Evolutionary conservation across 2,797 vertebrate species (phyloP), one percentile per base, ranked within the genome.

Genomic region (Graptemys geographica): DNA sequence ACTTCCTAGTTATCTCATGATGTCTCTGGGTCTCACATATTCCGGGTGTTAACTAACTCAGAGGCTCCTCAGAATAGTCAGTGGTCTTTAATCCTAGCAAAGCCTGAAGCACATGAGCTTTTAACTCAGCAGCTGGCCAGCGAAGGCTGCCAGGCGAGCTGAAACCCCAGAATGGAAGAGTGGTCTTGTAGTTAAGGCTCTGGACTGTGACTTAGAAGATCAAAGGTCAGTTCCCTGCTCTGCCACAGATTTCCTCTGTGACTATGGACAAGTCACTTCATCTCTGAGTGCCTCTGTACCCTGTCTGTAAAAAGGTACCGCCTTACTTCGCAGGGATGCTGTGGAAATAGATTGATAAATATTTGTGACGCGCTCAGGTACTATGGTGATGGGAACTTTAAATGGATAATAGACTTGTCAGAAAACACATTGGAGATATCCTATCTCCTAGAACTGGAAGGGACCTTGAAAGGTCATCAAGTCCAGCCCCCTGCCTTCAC

Each of bases 231-330:
- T 74, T 3, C 72, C 7, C 87, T 91, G 23, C 41, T 90, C 78
- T 0, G 0, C 79, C 88, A 13, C 55, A 69, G 25, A 12, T 23
- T 86, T 27, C 19, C 10, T 85, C 10, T 85, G 82, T 33, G 65
- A 8, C 1, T 5, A 79, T 72, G 28, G 15, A 53, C 76, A 81
- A 88, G 49, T 51, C 59, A 44, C 27, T 89, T 92, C 33, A n/a
- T 65, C 47, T 88, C 94, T 85, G 41, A 84, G 55, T 49, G 53
- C 37, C 51, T 91, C 91, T 79, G 1, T 59, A 11, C 88, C n/a
- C 28, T 33, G 15, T n/a, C 2, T 11, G 13, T 56, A 79, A 49
- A 90, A 51, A 80, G 28, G 44, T 62, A n/a, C 6, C 4, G 81
- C 84, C 78, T 6, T 15, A 2, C 25, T 56, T 86, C 87, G 74